phyloP scores from a whole-genome alignment of 2,113 vertebrate genomes.

The Octodon degus region DNA sequence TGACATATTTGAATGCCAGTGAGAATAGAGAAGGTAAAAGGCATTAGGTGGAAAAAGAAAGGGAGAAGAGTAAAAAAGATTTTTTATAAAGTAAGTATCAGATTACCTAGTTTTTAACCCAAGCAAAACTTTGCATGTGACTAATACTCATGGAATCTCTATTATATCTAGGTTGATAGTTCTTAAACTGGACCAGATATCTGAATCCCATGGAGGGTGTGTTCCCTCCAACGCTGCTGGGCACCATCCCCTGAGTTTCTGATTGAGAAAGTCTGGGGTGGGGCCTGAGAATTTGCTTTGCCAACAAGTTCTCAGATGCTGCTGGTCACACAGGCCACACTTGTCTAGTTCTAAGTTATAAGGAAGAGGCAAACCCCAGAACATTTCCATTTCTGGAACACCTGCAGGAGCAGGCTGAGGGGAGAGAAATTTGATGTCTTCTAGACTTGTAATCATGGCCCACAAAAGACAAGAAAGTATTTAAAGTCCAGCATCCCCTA shows the following conservation, averaged over 20 bases:
- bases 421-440: neutral
- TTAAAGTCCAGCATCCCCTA: neutral
- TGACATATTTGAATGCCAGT: neutral
- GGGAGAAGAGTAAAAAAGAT: neutral
- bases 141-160: conserved; percentile 14
- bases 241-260: conserved; percentile 58
- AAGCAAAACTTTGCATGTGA: neutral
- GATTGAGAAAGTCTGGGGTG: conserved; percentile 60
- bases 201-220: conserved; percentile 39
- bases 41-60: neutral
- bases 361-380: neutral
- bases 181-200: neutral
- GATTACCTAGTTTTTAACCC: neutral
- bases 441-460: neutral
- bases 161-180: neutral
- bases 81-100: neutral
- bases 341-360: conserved; percentile 1
- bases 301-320: conserved; percentile 1
- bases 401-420: neutral
- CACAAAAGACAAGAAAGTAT: conserved; percentile 19
- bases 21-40: conserved; percentile 18
- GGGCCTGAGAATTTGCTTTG: conserved; percentile 50
- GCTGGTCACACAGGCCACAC: neutral
- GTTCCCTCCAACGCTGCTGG: conserved; percentile 6
- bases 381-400: neutral